phyloP scores from a whole-genome alignment of 2,797 vertebrate genomes.

The Emys orbicularis region DNA sequence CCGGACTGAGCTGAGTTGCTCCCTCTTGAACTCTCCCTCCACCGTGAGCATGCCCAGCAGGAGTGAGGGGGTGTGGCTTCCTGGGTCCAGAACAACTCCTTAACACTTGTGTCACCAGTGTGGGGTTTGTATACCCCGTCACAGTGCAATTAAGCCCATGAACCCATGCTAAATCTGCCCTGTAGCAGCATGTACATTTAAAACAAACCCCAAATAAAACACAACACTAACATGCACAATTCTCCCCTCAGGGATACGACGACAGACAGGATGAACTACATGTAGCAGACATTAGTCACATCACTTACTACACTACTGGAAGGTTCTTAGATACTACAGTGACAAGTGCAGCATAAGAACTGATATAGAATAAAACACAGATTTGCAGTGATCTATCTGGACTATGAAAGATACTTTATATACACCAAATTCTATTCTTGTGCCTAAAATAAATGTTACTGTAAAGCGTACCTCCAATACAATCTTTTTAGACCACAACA shows the following conservation, averaged over 20 bases:
- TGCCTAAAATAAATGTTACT: background rate
- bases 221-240: background rate
- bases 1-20: no score
- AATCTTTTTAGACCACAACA: accelerated
- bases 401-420: background rate
- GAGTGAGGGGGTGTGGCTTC: no score
- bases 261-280: background rate
- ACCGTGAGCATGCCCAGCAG: no score
- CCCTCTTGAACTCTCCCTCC: no score
- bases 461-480: background rate
- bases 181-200: background rate
- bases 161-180: no score
- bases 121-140: no score
- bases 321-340: background rate
- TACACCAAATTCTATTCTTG: background rate
- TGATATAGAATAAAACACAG: background rate
- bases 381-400: background rate
- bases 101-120: no score
- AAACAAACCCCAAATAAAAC: background rate
- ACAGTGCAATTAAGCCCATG: no score
- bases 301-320: background rate
- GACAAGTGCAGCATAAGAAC: no score
- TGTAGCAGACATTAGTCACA: background rate
- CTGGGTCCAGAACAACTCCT: no score
- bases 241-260: accelerated